Percentiles rank a stretch among this genome's conserved stretches.
Evolutionary conservation across 2,888 invertebrate genomes (phyloP).

Genomic region (Ophion obscuratus): DNA sequence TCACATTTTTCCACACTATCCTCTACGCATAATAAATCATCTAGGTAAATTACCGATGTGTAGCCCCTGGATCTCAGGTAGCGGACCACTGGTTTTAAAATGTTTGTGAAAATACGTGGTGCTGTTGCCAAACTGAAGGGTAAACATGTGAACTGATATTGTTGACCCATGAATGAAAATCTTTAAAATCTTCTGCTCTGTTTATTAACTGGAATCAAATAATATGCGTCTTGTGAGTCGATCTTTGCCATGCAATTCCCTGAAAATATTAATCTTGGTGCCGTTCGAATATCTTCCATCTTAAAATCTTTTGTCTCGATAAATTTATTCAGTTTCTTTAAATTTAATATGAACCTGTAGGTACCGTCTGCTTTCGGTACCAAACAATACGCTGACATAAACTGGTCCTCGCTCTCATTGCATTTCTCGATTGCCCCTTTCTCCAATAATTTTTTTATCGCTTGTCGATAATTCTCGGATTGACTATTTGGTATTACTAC

Average conservation of each 20-base stretch:
- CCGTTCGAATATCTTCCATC: slow-evolving; percentile 36
- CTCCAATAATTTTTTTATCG: too few species aligned
- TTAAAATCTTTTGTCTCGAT: not conserved
- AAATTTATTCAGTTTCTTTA: slow-evolving; percentile 44
- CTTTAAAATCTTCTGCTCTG: slow-evolving; percentile 39
- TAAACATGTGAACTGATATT: too few species aligned
- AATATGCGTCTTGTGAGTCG: slow-evolving; percentile 65
- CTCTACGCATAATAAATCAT: slow-evolving; percentile 40
- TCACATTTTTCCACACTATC: not conserved
- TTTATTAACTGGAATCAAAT: slow-evolving; percentile 43
- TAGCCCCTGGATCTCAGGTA: not conserved
- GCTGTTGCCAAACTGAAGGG: too few species aligned
- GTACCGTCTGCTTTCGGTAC: not conserved
- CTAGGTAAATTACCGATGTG: slow-evolving; percentile 28
- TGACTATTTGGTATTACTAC: too few species aligned
- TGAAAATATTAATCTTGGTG: slow-evolving; percentile 8
- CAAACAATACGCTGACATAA: too few species aligned
- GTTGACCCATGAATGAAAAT: too few species aligned
- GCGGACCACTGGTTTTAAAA: not conserved
- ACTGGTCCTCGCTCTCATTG: too few species aligned
- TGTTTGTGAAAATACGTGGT: slow-evolving; percentile 51
- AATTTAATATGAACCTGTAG: slow-evolving; percentile 37
- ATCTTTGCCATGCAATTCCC: slow-evolving; percentile 25
- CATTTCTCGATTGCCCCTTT: too few species aligned
- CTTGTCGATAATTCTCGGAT: too few species aligned